Percentiles rank a stretch among this genome's conserved stretches.
These are phyloP conservation scores for Danaus chrysippus DNA, from an alignment of 2,888 invertebrate species.

Conservation along the genomic window DNA sequence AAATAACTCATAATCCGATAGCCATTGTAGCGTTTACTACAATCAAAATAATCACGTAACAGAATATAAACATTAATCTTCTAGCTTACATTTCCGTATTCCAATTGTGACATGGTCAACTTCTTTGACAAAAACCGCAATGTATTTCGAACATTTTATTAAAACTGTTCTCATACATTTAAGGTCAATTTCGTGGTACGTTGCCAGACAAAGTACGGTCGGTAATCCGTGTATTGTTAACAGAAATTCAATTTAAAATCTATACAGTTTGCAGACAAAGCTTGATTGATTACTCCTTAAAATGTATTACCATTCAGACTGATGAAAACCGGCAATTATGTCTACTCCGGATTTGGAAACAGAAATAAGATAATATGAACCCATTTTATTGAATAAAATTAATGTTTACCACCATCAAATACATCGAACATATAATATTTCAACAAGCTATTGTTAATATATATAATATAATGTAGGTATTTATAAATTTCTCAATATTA, in stretches of 20 bases:
- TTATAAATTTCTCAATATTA: too few species aligned
- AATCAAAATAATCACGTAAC: constrained; percentile 35
- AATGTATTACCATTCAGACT: constrained; percentile 43
- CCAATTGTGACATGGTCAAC: neutral
- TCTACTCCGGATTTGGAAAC: constrained; percentile 16
- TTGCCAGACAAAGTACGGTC: constrained; percentile 55
- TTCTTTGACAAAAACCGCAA: constrained; percentile 26
- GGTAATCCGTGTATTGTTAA: constrained; percentile 74
- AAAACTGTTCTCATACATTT: constrained; percentile 18
- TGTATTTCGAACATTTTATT: constrained; percentile 30
- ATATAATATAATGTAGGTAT: too few species aligned
- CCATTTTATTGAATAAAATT: neutral
- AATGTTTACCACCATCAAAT: neutral
- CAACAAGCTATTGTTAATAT: too few species aligned
- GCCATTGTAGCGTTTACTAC: constrained; percentile 54
- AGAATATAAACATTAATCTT: constrained; percentile 16
- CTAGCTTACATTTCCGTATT: constrained; percentile 38
- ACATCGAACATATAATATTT: neutral
- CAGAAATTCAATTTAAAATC: constrained; percentile 76
- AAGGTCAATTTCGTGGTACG: constrained; percentile 39
- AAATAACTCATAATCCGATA: constrained; percentile 65
- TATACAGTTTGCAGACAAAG: constrained; percentile 65
- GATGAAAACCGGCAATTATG: constrained; percentile 17
- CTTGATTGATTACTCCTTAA: constrained; percentile 72
- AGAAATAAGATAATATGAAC: constrained; percentile 8